Base-by-base conservation (phyloP, 1,140 invertebrate genomes). In the Calosoma granatense region DNA sequence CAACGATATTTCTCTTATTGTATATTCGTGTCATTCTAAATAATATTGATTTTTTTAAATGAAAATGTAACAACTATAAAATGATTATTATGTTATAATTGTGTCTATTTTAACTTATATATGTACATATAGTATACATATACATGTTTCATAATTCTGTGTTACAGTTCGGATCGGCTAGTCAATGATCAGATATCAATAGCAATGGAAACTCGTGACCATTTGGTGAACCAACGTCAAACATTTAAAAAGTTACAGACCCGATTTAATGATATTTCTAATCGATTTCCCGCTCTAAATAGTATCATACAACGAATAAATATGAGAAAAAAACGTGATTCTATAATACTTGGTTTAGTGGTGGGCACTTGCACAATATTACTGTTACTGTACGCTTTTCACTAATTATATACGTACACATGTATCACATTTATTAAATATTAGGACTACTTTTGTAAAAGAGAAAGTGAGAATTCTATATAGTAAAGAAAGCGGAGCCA, bases 121-220 rank as follows among this genome's bases (percentile, higher is more conserved):
- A n/a, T n/a, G 4, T 30, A 30, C 26, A 30, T 30, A 14, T 6
- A 30, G 14, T 30, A 30, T 30, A 6, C 4, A 30, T 30, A 30
- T 6, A 30, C 26, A 30, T 30, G 14, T 30, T 30, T 30, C 56
- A 39, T n/a, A 60, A 56, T 57, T 36, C n/a, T 9, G 70, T 70
- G 60, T 76, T 80, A 64, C 72, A 97, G 93, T 74, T 95, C 94
- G 2, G 90, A 96, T 66, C 83, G 88, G 59, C 70, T 98, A 68
- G 81, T 98, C 22, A 94, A 96, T 71, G 94, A 98, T 65, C 95
- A 98, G 77, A 97, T 98, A 62, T 88, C 86, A 65, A 95, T 98
- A 72, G 94, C 94, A 17, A 88, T 97, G 72, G 92, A 95, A 66
- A 96, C 94, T 0, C 84, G 92, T 65, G 94, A 98, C 61, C 89